These are phyloP conservation scores for Columbina picui DNA, from an alignment of 2,113 vertebrate genomes.

Conservation along the genomic window DNA sequence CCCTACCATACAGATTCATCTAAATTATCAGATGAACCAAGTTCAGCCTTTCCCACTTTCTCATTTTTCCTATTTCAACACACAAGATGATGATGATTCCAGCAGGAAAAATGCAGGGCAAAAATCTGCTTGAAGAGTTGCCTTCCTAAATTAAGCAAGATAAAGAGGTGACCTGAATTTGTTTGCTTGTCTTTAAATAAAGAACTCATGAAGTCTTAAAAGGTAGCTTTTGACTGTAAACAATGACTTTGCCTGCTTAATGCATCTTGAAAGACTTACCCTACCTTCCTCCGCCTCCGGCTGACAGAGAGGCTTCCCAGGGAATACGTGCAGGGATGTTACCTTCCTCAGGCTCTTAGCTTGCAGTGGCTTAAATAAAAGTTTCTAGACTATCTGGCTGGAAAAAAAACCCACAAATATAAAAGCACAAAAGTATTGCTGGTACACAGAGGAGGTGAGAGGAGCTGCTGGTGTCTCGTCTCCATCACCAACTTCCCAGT, in stretches of 20 bases:
- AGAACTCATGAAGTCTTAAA: constrained; percentile 48
- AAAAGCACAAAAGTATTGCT: not conserved
- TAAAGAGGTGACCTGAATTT: constrained; percentile 58
- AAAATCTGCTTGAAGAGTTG: not conserved
- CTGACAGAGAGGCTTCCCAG: not conserved
- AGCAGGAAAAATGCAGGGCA: not conserved
- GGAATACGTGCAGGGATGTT: not conserved
- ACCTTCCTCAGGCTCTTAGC: not conserved
- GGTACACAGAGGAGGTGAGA: not conserved
- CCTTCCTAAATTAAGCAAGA: not conserved
- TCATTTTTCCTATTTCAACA: not conserved
- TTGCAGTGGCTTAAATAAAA: not conserved
- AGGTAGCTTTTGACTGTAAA: constrained; percentile 37
- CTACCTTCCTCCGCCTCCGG: not conserved
- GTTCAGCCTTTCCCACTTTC: not conserved
- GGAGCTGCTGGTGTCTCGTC: not conserved
- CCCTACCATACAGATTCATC: not conserved
- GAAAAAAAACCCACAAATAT: not conserved
- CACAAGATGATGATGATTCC: not conserved
- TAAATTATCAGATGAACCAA: not conserved
- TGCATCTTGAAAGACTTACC: not conserved
- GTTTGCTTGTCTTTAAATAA: constrained; percentile 31
- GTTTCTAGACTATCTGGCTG: not conserved
- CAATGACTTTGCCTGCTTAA: constrained; percentile 14
- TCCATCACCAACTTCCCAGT: not conserved